phyloP scores from a whole-genome alignment of 1,140 invertebrate genomes.

The Apis florea region DNA sequence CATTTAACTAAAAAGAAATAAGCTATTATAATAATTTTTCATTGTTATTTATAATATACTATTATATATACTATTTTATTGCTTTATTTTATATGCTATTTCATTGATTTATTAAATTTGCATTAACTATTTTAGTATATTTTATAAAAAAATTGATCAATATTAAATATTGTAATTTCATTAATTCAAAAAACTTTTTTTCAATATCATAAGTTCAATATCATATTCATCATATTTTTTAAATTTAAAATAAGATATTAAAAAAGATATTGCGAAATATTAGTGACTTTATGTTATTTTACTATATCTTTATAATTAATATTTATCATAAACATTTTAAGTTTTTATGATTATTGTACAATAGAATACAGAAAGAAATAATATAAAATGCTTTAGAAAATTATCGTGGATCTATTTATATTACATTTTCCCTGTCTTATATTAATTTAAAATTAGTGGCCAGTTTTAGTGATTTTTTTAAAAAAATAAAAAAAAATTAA shows the following conservation, averaged over 20 bases:
- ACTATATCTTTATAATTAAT: not conserved
- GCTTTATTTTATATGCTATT: not conserved
- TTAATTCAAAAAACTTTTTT: not conserved
- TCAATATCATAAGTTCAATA: too few species aligned
- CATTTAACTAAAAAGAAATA: conserved; percentile 51
- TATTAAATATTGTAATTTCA: not conserved
- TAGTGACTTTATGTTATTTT: not conserved
- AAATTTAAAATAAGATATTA: not conserved
- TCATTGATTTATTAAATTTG: not conserved
- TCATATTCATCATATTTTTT: not conserved
- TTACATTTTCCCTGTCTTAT: not conserved
- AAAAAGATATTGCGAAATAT: not conserved
- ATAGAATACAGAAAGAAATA: not conserved
- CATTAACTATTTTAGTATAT: not conserved
- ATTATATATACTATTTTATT: not conserved
- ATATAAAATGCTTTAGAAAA: not conserved
- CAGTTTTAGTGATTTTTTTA: not conserved
- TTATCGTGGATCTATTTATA: not conserved
- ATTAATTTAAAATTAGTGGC: not conserved
- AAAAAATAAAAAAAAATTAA: not conserved
- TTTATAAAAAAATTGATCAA: not conserved
- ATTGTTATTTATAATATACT: not conserved
- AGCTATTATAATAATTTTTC: not conserved
- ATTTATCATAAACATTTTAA: not conserved
- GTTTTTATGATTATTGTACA: not conserved